phyloP scores from a whole-genome alignment of 1,140 invertebrate genomes.

The Papilio glaucus region DNA sequence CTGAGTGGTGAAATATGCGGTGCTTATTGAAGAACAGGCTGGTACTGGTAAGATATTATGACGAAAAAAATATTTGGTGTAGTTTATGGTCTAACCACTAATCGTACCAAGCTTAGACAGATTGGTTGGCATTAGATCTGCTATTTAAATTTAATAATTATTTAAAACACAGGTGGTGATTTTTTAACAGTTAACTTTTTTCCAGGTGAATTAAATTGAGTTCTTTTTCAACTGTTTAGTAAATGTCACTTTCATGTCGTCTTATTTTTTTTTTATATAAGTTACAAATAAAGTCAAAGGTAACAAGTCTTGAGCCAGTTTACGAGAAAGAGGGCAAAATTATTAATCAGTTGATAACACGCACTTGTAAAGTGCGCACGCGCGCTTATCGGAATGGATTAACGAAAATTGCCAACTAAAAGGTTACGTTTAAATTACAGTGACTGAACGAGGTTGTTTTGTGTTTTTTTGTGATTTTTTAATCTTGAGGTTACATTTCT shows the following conservation, averaged over 20 bases:
- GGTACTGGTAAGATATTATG: too few relatives aligned
- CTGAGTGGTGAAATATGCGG: too few relatives aligned
- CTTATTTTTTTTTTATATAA: background rate
- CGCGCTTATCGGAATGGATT: background rate
- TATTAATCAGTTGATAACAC: slow-evolving; percentile 30
- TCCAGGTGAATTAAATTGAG: background rate
- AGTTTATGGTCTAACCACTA: too few relatives aligned
- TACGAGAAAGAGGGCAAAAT: background rate
- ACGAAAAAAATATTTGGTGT: too few relatives aligned
- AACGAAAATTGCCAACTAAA: background rate
- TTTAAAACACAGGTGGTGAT: too few relatives aligned
- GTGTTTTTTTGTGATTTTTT: slow-evolving; percentile 19
- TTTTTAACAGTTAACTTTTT: too few relatives aligned
- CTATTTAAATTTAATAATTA: too few relatives aligned
- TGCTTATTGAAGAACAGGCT: too few relatives aligned
- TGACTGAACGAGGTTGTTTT: slow-evolving; percentile 8
- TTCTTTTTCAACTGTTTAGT: background rate
- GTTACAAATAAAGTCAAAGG: background rate
- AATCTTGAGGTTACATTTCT: background rate
- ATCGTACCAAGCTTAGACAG: too few relatives aligned
- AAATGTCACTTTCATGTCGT: background rate
- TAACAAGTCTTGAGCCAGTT: slow-evolving; percentile 4
- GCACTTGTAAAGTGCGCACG: slow-evolving; percentile 11
- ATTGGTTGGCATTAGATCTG: too few relatives aligned
- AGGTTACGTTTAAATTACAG: slow-evolving; percentile 6